Base-by-base conservation (phyloP, 2,113 vertebrate genomes). In the Dendropsophus ebraccatus region DNA sequence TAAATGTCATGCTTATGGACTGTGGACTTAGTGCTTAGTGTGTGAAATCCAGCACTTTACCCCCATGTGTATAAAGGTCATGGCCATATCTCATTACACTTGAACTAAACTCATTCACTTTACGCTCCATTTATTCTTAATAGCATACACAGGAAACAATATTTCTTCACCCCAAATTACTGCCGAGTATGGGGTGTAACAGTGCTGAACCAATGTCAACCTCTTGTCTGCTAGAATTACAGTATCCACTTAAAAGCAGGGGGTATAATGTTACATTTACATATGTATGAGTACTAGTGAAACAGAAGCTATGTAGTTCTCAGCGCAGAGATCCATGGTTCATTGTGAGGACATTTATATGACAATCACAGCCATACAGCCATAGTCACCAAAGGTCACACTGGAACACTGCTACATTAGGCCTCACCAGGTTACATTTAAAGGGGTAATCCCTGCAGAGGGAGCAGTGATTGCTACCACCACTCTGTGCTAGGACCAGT, bases 21-120 rank as follows among this genome's bases (percentile, higher is more conserved):
- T 30, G 14, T 58, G 72, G 37, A 84, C 82, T 84, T 76, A n/a
- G n/a, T 84, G 72, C 35, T 83, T 83, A 83, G 69, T 72, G 21
- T 83, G 16, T 41, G 17, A 83, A 52, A 72, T 67, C 21, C 11
- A 54, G 81, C 45, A 67, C 65, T 56, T 1, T 52, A 30, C 30
- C 74, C 32, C 17, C 49, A 23, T 35, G 30, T 82, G 62, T 69
- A 67, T 45, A 82, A 47, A 69, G 30, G 80, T 50, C 62, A 50
- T 12, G 10, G 23, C 58, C 37, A 13, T 65, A 23, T 60, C 41
- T 47, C 4, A 10, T 41, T 62, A 67, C 56, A 81, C 6, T 58
- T 16, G 13, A 54, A 21, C 41, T 28, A 30, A 25, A 52, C 41
- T 28, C 45, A 76, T 76, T 76, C 6, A 30, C 14, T 76, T 49